Percentiles rank a stretch among this genome's conserved stretches.
phyloP scores from a whole-genome alignment of 2,113 vertebrate species.

The Oxygymnocypris stewartii region DNA sequence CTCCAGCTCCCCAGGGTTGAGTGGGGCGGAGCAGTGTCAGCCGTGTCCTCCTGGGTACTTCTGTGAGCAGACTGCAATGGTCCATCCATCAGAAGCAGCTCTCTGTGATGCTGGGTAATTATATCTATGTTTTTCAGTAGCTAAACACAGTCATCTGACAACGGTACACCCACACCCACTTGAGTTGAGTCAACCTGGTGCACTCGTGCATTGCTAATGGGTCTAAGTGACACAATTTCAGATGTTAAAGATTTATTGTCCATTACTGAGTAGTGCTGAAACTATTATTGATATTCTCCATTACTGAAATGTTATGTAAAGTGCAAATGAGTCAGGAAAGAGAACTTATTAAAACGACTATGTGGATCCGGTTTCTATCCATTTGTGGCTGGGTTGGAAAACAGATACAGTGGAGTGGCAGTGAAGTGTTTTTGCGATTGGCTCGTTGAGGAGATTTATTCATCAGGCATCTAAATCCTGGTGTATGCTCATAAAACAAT shows the following conservation, averaged over 20 bases:
- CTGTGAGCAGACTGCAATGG: conserved; percentile 78
- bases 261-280: background rate
- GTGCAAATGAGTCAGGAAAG: conserved; percentile 7
- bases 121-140: conserved; percentile 15
- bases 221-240: conserved; percentile 14
- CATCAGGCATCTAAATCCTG: background rate
- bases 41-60: conserved; percentile 81
- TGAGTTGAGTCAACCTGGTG: conserved; percentile 21
- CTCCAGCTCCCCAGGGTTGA: conserved; percentile 75
- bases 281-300: background rate
- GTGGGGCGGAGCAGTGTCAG: conserved; percentile 74
- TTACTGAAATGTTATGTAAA: conserved; percentile 9
- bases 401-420: conserved; percentile 2
- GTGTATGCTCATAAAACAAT: background rate
- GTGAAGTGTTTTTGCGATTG: background rate
- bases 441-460: background rate
- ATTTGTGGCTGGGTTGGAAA: background rate
- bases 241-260: conserved; percentile 14
- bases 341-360: background rate
- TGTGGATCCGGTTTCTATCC: conserved; percentile 2
- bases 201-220: conserved; percentile 43
- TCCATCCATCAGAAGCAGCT: conserved; percentile 66
- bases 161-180: conserved; percentile 41
- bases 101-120: conserved; percentile 82
- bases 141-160: background rate